Conservation (phyloP, 2,113 vertebrate genomes). For the Malurus melanocephalus region DNA sequence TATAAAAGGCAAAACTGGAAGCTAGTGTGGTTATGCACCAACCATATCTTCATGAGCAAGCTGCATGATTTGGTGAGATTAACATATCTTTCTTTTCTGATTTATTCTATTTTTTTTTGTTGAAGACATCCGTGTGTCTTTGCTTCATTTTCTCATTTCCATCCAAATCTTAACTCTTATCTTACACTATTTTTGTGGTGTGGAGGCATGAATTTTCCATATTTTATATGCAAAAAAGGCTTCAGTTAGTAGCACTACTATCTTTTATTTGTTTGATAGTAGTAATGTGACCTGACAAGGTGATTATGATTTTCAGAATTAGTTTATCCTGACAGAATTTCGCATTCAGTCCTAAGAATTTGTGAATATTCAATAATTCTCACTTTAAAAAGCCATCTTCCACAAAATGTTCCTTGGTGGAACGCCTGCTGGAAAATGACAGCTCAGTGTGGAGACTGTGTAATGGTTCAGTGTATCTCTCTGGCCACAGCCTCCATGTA, state of each 20-base stretch:
- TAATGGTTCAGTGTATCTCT: background rate
- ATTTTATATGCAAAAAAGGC: background rate
- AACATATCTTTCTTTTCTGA: background rate
- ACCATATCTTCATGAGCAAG: background rate
- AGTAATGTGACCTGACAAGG: background rate
- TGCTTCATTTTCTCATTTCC: background rate
- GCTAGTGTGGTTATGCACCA: background rate
- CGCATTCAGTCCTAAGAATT: background rate
- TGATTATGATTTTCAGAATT: background rate
- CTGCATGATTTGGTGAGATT: background rate
- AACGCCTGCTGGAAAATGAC: background rate
- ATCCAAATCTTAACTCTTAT: background rate
- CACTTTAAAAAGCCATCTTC: background rate
- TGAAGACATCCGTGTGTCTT: background rate
- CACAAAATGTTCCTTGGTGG: background rate
- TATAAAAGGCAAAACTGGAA: background rate
- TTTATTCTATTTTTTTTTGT: background rate
- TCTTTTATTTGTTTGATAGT: background rate
- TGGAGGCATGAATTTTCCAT: background rate
- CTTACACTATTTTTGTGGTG: background rate
- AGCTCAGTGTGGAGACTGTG: background rate
- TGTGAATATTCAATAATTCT: background rate
- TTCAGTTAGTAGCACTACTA: background rate
- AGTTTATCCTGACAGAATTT: background rate
- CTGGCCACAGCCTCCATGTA: background rate